phyloP scores from a whole-genome alignment of 35 echinoderm and acorn worm genomes.

The Lytechinus pictus region DNA sequence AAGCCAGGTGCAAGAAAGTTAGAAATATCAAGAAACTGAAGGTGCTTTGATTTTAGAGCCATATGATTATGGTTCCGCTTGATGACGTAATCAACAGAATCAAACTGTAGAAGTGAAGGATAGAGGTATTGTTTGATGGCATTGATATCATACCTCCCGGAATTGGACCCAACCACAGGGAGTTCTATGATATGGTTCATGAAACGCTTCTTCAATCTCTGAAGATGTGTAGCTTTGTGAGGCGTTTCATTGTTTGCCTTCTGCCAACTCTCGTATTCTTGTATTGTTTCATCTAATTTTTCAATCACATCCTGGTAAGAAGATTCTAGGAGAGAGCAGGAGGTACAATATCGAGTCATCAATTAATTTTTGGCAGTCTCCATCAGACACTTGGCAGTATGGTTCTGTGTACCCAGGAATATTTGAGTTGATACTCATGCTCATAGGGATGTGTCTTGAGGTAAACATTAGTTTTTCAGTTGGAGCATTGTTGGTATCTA shows the following conservation, averaged over 20 bases:
- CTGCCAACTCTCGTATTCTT: neutral
- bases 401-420: neutral
- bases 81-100: neutral
- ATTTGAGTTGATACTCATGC: too few species aligned
- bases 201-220: too few species aligned
- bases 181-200: too few species aligned
- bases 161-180: too few species aligned
- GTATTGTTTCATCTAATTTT: neutral
- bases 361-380: too few species aligned
- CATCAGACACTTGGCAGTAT: neutral
- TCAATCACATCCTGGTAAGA: too few species aligned
- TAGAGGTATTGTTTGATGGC: too few species aligned
- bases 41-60: neutral
- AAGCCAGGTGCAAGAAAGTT: slow-evolving; percentile 57
- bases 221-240: too few species aligned
- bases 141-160: too few species aligned
- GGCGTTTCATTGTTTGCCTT: too few species aligned
- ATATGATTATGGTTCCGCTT: slow-evolving; percentile 29
- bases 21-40: slow-evolving; percentile 46
- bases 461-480: too few species aligned
- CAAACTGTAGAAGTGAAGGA: neutral
- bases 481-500: neutral
- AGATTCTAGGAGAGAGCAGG: neutral
- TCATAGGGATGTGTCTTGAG: too few species aligned
- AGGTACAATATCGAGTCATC: neutral